Evolutionary conservation across 2,888 invertebrate species (phyloP).

Genomic region (Selenia dentaria): DNA sequence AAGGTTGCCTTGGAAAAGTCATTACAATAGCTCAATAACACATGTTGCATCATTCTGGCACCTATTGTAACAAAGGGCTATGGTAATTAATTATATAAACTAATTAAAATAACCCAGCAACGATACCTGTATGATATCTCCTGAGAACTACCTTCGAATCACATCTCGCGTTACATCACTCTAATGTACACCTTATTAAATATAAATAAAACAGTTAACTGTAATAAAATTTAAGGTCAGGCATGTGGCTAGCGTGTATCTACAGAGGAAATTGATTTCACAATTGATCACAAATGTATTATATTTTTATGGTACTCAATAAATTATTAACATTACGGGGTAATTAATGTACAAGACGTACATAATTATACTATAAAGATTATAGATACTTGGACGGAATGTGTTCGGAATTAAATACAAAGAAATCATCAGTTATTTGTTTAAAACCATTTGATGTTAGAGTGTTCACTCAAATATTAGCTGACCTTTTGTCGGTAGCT

Average conservation of each 20-base stretch:
- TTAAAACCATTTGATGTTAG: too few relatives aligned
- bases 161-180: slow-evolving; percentile 10
- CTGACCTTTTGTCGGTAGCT: too few relatives aligned
- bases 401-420: too few relatives aligned
- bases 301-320: not conserved
- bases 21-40: slow-evolving; percentile 5
- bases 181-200: not conserved
- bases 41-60: slow-evolving; percentile 1
- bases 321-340: too few relatives aligned
- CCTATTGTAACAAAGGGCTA: slow-evolving; percentile 10
- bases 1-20: too few relatives aligned
- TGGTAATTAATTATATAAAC: slow-evolving; percentile 12
- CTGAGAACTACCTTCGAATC: slow-evolving; percentile 20
- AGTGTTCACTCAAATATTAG: too few relatives aligned
- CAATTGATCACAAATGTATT: slow-evolving; percentile 1
- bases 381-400: too few relatives aligned
- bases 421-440: too few relatives aligned
- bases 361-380: too few relatives aligned
- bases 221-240: slow-evolving; percentile 22
- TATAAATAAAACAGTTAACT: slow-evolving; percentile 12
- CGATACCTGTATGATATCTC: slow-evolving; percentile 7
- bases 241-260: slow-evolving; percentile 8
- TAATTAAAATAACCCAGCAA: slow-evolving; percentile 9
- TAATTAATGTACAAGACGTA: too few relatives aligned
- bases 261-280: slow-evolving; percentile 18